Conservation (phyloP, 1,140 invertebrate genomes). For the Trichomalopsis sarcophagae region DNA sequence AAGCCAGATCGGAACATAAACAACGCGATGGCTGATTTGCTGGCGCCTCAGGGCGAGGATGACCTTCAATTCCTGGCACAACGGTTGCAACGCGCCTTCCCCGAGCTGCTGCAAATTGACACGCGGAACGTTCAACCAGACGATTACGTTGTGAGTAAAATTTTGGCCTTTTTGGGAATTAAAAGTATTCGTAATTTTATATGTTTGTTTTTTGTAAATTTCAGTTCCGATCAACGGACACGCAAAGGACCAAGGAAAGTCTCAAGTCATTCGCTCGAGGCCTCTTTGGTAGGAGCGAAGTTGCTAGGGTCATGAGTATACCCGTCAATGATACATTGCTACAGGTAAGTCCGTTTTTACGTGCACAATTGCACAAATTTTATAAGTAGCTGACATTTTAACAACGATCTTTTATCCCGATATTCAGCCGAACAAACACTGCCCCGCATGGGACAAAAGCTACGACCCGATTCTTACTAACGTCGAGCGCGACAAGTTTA, state of each 20-base stretch:
- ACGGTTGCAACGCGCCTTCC: conserved; percentile 67
- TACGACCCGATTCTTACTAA: conserved; percentile 55
- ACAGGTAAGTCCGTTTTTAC: conserved; percentile 53
- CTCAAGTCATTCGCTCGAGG: conserved; percentile 67
- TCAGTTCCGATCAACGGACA: conserved; percentile 66
- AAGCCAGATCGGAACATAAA: conserved; percentile 57
- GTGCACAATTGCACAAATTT: background rate
- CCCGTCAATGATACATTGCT: conserved; percentile 63
- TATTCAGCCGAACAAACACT: conserved; percentile 62
- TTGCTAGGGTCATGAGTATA: conserved; percentile 48
- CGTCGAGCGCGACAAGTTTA: conserved; percentile 68
- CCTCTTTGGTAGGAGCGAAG: conserved; percentile 61
- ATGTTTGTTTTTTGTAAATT: background rate
- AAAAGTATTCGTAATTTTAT: background rate
- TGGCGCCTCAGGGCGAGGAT: conserved; percentile 66
- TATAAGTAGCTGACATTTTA: background rate
- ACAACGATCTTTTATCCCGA: background rate
- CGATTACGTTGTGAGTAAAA: background rate
- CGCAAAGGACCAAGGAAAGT: conserved; percentile 59
- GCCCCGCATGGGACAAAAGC: conserved; percentile 58
- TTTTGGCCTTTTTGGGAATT: background rate
- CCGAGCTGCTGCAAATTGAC: conserved; percentile 59
- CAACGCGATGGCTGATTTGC: conserved; percentile 55
- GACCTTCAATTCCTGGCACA: conserved; percentile 68
- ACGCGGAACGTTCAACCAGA: background rate